phyloP scores from a whole-genome alignment of 2,888 invertebrate species.

The Rugalucina vietnamica region DNA sequence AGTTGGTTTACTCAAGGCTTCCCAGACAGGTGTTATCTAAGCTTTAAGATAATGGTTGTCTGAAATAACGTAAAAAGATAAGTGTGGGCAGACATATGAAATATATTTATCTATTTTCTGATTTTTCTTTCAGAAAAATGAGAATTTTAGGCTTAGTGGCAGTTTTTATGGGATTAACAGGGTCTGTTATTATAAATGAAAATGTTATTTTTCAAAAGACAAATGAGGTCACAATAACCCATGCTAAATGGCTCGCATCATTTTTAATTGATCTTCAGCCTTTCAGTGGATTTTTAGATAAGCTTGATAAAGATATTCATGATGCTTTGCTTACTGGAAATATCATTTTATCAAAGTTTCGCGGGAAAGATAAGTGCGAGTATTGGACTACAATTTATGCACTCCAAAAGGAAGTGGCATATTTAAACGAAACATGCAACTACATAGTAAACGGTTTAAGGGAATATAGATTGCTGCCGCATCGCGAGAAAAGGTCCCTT shows the following conservation, averaged over 20 bases:
- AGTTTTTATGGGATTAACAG: background rate
- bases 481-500: constrained; percentile 1
- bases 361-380: background rate
- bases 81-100: background rate
- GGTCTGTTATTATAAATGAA: background rate
- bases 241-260: constrained; percentile 14
- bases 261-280: constrained; percentile 25
- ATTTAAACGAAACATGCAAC: background rate
- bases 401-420: background rate
- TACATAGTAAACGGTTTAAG: background rate
- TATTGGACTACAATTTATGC: background rate
- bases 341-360: background rate
- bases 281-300: background rate
- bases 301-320: background rate
- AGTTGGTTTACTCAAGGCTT: no score
- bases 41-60: no score
- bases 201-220: constrained; percentile 27
- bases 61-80: background rate
- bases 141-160: background rate
- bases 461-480: background rate
- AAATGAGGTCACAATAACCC: constrained; percentile 17
- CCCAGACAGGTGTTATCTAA: no score
- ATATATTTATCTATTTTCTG: background rate
- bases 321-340: background rate
- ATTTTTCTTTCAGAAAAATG: background rate